phyloP scores from a whole-genome alignment of 2,888 invertebrate genomes.

The Drosophila seclusa region DNA sequence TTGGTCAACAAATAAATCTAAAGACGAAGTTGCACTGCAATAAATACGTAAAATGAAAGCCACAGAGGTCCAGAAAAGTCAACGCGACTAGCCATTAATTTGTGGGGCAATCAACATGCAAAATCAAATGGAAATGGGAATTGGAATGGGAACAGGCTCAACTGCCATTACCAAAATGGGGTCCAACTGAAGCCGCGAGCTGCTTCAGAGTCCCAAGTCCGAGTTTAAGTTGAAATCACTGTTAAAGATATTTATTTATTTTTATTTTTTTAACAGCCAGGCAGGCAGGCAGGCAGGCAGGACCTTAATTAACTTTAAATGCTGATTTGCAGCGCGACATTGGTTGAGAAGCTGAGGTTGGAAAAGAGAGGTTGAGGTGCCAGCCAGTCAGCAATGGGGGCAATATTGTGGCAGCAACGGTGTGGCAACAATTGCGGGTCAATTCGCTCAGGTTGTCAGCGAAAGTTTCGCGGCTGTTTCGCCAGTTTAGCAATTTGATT shows the following conservation, averaged over 20 bases:
- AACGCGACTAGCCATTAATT: slow-evolving; percentile 62
- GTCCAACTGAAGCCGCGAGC: slow-evolving; percentile 1
- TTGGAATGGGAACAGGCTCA: slow-evolving; percentile 4
- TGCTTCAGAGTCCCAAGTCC: slow-evolving; percentile 2
- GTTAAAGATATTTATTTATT: slow-evolving; percentile 31
- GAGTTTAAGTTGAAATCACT: slow-evolving; percentile 14
- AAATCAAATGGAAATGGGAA: slow-evolving; percentile 54
- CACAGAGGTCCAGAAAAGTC: slow-evolving; percentile 40
- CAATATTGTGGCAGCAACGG: background rate
- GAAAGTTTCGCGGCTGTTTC: slow-evolving; percentile 50
- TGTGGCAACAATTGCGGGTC: slow-evolving; percentile 40
- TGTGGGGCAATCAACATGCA: slow-evolving; percentile 63
- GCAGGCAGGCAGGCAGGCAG: slow-evolving; percentile 33
- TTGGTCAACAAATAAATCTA: slow-evolving; percentile 11
- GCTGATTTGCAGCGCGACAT: slow-evolving; percentile 40
- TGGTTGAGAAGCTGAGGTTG: background rate
- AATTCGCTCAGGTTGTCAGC: slow-evolving; percentile 64
- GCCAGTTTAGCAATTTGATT: slow-evolving; percentile 42
- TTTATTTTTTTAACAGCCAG: slow-evolving; percentile 1
- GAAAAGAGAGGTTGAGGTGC: slow-evolving; percentile 12
- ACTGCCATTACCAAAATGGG: slow-evolving; percentile 3
- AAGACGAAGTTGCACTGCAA: slow-evolving; percentile 5
- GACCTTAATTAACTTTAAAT: slow-evolving; percentile 69
- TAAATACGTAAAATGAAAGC: slow-evolving; percentile 32
- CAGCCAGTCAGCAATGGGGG: slow-evolving; percentile 17